These are phyloP conservation scores for Heterotilapia buettikoferi DNA, from an alignment of 2,113 vertebrate genomes.

Conservation along the genomic window DNA sequence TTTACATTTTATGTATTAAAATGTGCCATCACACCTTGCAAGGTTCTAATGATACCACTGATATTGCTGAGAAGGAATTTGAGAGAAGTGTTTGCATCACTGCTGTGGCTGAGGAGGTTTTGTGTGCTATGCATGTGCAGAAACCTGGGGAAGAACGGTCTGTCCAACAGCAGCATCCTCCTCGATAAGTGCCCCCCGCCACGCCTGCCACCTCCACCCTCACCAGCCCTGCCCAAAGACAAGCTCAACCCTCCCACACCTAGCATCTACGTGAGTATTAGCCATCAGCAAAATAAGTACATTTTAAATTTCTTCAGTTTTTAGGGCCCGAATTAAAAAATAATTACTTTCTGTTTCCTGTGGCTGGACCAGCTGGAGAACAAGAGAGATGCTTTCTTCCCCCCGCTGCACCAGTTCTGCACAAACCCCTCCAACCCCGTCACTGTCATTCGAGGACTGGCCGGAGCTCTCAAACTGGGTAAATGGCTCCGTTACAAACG, in stretches of 20 bases:
- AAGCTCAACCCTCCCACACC: conserved; percentile 98
- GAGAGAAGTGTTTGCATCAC: not conserved
- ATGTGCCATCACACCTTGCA: not conserved
- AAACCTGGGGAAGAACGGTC: conserved; percentile 96
- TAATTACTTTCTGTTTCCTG: not conserved
- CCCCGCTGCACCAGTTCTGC: conserved; percentile 98
- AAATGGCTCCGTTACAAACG: not conserved
- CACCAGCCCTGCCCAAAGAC: conserved; percentile 96
- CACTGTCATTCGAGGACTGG: conserved; percentile 98
- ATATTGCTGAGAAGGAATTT: not conserved
- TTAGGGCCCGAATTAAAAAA: not conserved
- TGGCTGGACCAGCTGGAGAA: conserved; percentile 87
- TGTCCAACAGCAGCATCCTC: conserved; percentile 96
- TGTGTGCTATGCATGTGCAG: conserved; percentile 47
- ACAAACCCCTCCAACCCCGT: conserved; percentile 98
- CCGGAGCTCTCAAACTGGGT: conserved; percentile 94
- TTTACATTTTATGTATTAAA: not conserved
- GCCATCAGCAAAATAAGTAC: not conserved
- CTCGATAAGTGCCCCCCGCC: conserved; percentile 98
- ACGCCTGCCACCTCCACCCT: conserved; percentile 87
- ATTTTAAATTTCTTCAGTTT: not conserved
- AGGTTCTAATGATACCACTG: not conserved
- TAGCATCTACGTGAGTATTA: conserved; percentile 95
- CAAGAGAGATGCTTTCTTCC: conserved; percentile 98
- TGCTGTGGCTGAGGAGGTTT: not conserved